Conservation (phyloP, 2,113 vertebrate species). For the Azemiops feae region DNA sequence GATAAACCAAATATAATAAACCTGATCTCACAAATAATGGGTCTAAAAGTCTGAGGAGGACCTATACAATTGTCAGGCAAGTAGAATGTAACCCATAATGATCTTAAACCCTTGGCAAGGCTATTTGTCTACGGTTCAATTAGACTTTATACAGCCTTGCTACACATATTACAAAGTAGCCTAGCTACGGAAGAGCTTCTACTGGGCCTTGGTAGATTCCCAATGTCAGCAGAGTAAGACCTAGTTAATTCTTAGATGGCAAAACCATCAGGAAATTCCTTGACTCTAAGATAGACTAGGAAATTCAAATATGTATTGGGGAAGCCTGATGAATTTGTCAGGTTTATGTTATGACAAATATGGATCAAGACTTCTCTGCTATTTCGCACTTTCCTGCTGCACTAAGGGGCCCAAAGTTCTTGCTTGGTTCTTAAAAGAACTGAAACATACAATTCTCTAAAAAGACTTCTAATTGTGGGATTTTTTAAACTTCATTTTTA, state of each 20-base stretch:
- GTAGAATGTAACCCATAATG: not conserved
- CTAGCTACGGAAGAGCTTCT: not conserved
- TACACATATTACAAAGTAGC: not conserved
- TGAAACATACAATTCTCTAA: not conserved
- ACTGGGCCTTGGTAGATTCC: not conserved
- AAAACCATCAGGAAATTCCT: not conserved
- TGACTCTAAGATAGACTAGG: not conserved
- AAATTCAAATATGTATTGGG: not conserved
- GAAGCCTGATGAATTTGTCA: not conserved
- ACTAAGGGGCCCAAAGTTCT: not conserved
- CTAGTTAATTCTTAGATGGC: not conserved
- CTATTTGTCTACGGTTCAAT: not conserved
- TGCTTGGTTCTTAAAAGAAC: not conserved
- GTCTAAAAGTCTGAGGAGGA: not conserved
- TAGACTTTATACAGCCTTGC: not conserved
- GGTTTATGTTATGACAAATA: not conserved
- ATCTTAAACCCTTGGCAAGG: not conserved
- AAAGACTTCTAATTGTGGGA: not conserved
- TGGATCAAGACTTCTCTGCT: not conserved
- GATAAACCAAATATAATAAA: conserved; percentile 4
- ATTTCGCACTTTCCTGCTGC: not conserved
- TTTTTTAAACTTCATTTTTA: not conserved
- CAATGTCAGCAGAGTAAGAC: not conserved
- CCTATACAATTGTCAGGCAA: not conserved
- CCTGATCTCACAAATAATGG: not conserved